Evolutionary conservation across 2,797 vertebrate species (phyloP).

Genomic region (Sebastiscus albofasciatus): DNA sequence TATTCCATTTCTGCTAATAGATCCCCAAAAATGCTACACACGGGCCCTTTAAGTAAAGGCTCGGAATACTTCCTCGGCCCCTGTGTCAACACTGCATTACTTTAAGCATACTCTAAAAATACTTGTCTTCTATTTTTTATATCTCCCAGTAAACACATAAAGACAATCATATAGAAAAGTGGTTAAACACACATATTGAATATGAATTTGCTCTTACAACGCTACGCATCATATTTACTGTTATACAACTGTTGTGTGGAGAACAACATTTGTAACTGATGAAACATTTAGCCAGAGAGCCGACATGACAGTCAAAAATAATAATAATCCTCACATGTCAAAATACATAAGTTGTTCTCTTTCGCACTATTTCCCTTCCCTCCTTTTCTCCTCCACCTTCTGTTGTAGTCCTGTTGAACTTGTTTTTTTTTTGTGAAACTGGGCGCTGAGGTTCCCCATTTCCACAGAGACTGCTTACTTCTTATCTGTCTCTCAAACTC

Average conservation of each 20-base stretch:
- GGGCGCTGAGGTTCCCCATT: conserved; percentile 78
- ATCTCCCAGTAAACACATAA: background rate
- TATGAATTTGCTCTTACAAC: background rate
- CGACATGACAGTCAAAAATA: background rate
- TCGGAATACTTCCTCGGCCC: too few relatives aligned
- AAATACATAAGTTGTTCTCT: background rate
- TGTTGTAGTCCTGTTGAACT: conserved; percentile 88
- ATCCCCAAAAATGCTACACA: too few relatives aligned
- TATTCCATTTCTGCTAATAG: too few relatives aligned
- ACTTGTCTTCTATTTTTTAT: too few relatives aligned
- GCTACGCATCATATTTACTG: background rate
- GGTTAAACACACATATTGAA: background rate
- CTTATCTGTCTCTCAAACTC: conserved; percentile 88
- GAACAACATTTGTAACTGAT: background rate
- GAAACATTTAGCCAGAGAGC: background rate
- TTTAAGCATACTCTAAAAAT: too few relatives aligned
- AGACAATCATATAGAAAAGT: background rate
- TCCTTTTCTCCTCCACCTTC: conserved; percentile 45
- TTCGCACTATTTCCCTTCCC: background rate
- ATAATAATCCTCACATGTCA: background rate
- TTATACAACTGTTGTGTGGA: background rate
- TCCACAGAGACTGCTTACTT: conserved; percentile 83
- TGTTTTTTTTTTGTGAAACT: conserved; percentile 88
- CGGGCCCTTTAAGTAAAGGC: too few relatives aligned
- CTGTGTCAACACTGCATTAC: too few relatives aligned